Evolutionary conservation across 2,797 vertebrate species (phyloP).

Genomic region (Monodelphis domestica): DNA sequence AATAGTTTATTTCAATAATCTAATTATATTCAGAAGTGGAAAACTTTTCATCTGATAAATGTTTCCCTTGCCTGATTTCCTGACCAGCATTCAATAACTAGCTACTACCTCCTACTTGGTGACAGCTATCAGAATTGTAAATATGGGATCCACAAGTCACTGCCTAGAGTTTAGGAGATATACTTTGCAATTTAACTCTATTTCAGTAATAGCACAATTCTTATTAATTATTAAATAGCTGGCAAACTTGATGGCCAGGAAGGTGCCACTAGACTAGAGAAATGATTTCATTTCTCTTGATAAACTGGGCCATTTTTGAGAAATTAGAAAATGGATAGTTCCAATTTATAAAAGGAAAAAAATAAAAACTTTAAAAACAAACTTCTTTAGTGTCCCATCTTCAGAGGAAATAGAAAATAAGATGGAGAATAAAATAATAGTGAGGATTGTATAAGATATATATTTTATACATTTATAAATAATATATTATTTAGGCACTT

Average conservation of each 20-base stretch:
- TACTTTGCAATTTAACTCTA: neutral
- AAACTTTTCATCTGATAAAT: neutral
- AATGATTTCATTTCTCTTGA: neutral
- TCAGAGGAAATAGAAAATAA: neutral
- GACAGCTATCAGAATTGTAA: neutral
- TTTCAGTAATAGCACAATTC: neutral
- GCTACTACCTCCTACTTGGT: neutral
- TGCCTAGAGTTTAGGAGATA: neutral
- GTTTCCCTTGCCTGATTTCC: neutral
- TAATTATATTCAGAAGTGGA: neutral
- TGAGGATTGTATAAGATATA: too few species aligned
- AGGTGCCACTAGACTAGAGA: neutral
- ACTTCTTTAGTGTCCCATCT: neutral
- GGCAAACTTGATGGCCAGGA: neutral
- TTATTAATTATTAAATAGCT: neutral
- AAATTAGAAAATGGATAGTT: neutral
- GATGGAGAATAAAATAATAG: neutral
- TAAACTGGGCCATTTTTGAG: neutral
- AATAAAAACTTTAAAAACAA: neutral
- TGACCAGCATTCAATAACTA: neutral
- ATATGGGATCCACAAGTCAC: neutral
- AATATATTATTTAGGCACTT: neutral
- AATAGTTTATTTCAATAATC: neutral
- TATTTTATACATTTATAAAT: neutral
- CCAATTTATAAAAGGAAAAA: neutral